Evolutionary conservation across 2,113 vertebrate genomes (phyloP), one percentile per base, ranked within the genome.

Genomic region (Apodemus sylvaticus): DNA sequence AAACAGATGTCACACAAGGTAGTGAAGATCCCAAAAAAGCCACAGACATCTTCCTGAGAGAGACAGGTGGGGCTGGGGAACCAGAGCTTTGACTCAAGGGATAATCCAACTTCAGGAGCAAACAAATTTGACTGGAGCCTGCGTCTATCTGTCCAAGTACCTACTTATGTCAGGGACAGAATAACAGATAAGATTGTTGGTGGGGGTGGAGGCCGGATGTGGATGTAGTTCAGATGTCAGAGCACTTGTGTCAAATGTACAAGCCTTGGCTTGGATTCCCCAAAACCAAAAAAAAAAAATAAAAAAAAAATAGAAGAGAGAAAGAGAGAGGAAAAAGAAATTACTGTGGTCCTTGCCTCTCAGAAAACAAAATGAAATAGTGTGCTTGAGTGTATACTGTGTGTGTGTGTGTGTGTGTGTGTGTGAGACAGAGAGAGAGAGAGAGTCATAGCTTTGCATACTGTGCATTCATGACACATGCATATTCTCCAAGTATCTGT

Each of bases 11-110:
- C 45, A 1, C 0, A 29, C 55, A 0, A 48, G 24, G 2, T 31
- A 51, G 16, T 0, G 34, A 34, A 0, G 20, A 6, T 13, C 26
- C 71, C 60, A 9, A 62, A 7, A 22, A 14, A 0, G 5, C 39
- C 10, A 14, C 88, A 12, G 76, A 48, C 86, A 16, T 2, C 31
- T 58, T 76, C 36, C 31, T 45, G 31, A 83, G 5, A 19, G n/a
- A 58, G 48, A 64, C 8, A 26, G 11, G 16, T 12, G 29, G 11
- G 24, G 22, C 36, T n/a, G 20, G 70, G n/a, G 91, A 12, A 12
- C 34, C 12, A 6, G 34, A 70, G 17, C 53, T 73, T 55, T 71
- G 48, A 12, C 10, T 12, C 22, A 13, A 55, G 53, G 74, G 42
- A 10, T 9, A 24, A 20, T 20, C 9, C 26, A 31, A 12, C 45